phyloP scores from a whole-genome alignment of 2,113 vertebrate genomes.

The Nettapus auritus region DNA sequence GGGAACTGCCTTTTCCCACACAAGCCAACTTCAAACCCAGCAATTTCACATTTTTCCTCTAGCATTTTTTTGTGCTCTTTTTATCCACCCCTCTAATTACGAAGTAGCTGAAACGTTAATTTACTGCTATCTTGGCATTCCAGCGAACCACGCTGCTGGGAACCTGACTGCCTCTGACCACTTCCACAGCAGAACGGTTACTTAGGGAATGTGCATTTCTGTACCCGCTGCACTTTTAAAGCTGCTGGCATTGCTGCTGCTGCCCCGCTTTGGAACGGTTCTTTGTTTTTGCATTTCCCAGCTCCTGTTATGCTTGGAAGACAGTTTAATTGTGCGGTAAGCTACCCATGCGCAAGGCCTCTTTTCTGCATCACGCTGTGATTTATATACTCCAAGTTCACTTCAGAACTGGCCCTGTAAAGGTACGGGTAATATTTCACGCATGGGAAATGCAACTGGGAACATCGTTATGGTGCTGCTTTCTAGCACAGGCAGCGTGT shows the following conservation, averaged over 20 bases:
- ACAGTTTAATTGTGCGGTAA: background rate
- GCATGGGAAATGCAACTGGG: accelerated
- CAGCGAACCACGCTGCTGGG: background rate
- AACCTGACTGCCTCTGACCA: background rate
- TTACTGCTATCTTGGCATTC: background rate
- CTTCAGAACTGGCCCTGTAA: background rate
- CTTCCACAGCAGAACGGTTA: background rate
- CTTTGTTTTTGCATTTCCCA: background rate
- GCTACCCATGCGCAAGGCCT: background rate
- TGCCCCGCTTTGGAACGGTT: background rate
- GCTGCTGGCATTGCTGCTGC: background rate
- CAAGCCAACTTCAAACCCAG: background rate
- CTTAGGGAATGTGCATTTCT: background rate
- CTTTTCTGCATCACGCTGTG: background rate
- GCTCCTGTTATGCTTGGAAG: background rate
- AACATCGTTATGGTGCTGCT: background rate
- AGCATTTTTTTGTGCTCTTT: background rate
- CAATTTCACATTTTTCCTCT: background rate
- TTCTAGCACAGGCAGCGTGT: background rate
- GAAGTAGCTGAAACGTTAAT: background rate
- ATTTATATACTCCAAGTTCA: background rate
- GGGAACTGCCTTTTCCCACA: slow-evolving; percentile 10
- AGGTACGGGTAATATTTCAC: background rate
- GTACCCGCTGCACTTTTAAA: background rate
- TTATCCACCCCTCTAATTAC: slow-evolving; percentile 22